Evolutionary conservation across 1,140 invertebrate species (phyloP).

Genomic region (Epicauta chinensis): DNA sequence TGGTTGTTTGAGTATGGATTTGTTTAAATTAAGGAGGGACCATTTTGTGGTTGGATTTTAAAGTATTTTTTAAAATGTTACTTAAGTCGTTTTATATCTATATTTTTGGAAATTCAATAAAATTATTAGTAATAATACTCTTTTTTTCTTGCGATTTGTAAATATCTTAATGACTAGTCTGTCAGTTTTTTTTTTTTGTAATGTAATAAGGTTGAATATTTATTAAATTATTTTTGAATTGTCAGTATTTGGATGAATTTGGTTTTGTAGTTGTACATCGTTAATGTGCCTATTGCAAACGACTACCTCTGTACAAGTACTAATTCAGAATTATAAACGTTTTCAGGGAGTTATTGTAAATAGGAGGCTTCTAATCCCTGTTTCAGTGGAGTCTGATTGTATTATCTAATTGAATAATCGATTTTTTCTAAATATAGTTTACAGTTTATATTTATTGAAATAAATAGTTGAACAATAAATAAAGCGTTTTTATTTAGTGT

Average conservation of each 20-base stretch:
- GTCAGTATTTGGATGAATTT: not conserved
- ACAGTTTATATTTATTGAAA: too few relatives aligned
- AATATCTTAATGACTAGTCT: constrained; percentile 13
- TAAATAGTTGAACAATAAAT: too few relatives aligned
- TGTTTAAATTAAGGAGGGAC: constrained; percentile 1
- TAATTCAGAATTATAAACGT: constrained; percentile 12
- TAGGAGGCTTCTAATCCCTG: too few relatives aligned
- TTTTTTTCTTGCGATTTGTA: constrained; percentile 2
- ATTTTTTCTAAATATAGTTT: too few relatives aligned
- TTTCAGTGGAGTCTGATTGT: too few relatives aligned
- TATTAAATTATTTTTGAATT: constrained; percentile 16
- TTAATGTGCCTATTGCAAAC: constrained; percentile 14
- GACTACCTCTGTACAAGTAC: constrained; percentile 17
- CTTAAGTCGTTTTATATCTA: constrained; percentile 6
- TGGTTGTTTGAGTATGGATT: constrained; percentile 29
- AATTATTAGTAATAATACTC: constrained; percentile 12
- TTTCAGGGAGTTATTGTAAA: too few relatives aligned
- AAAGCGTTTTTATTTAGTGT: too few relatives aligned
- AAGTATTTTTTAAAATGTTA: not conserved
- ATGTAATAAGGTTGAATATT: constrained; percentile 8
- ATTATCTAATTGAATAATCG: too few relatives aligned
- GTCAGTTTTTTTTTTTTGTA: constrained; percentile 1
- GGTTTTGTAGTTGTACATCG: not conserved
- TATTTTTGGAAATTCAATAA: constrained; percentile 4
- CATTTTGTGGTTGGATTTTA: constrained; percentile 1